Base-by-base conservation (phyloP, 2,113 vertebrate species). In the Oryzias curvinotus region DNA sequence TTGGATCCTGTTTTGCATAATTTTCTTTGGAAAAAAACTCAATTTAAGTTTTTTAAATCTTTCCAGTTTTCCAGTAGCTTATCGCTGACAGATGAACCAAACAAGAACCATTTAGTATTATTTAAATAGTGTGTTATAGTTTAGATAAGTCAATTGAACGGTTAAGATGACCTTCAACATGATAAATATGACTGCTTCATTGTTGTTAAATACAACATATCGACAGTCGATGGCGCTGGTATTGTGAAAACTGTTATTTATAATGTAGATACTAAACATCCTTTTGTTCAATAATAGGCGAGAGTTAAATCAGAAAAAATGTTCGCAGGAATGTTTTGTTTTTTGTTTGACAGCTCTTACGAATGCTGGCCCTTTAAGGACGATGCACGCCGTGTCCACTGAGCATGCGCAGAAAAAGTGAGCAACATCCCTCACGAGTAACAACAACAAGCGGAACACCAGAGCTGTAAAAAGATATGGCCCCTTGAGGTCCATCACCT, bases 371-470 rank as follows among this genome's bases (percentile, higher is more conserved):
- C 43, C 68, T 64, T 71, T 71, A 71, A 71, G 28, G 5, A 26
- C 12, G 7, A 14, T 5, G 68, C 67, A 72, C 48, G 71, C 50
- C 21, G 60, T 49, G 52, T 62, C 4, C 3, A 52, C 4, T 4
- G 88, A 47, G 90, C 91, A 87, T 88, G 92, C 85, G 91, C 78
- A 69, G 18, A 54, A 6, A 5, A 28, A 43, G 25, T n/a, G 18
- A 52, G 76, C 79, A 87, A 65, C 68, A 80, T 67, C 64, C 71
- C 65, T 58, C 14, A n/a, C 82, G 82, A 77, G 91, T 85, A 92
- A 92, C 89, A 93, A 89, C 91, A 91, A 87, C 89, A 92, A 82
- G 83, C 85, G 71, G 41, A 61, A 73, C 70, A 77, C 71, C 60
- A 49, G 57, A 55, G 50, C 70, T 57, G 57, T 4, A 60, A 62